Evolutionary conservation across 2,113 vertebrate genomes (phyloP).

Genomic region (Pholis gunnellus): DNA sequence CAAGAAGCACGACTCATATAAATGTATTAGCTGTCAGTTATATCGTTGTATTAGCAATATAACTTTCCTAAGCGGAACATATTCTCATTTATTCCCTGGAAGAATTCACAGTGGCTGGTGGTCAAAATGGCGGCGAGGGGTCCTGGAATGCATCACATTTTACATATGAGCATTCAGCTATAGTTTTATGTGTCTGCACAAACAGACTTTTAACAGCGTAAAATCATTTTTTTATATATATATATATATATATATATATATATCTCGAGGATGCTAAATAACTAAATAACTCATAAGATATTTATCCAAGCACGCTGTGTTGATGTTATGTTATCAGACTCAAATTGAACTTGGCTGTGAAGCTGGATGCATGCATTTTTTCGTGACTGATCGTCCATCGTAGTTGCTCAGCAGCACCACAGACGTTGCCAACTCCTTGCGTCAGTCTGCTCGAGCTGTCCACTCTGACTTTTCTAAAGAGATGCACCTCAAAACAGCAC

Average conservation of each 20-base stretch:
- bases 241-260: neutral
- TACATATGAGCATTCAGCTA: neutral
- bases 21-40: neutral
- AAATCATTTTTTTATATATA: neutral
- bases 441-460: conserved; percentile 72
- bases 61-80: neutral
- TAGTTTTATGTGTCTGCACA: neutral
- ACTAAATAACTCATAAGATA: conserved; percentile 10
- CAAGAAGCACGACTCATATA: neutral
- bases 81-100: neutral
- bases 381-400: conserved; percentile 50
- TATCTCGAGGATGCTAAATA: neutral
- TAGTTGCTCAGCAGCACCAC: conserved; percentile 55
- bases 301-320: conserved; percentile 38
- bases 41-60: neutral
- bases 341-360: conserved; percentile 37
- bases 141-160: conserved; percentile 18
- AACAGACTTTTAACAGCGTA: neutral
- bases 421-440: conserved; percentile 74
- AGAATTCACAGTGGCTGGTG: neutral
- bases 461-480: conserved; percentile 70
- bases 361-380: conserved; percentile 30
- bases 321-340: conserved; percentile 34
- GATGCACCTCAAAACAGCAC: conserved; percentile 63
- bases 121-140: neutral